A percentile compares a stretch with the other conserved stretches of the same genome.
These are phyloP conservation scores for Trichomycterus rosablanca DNA, from an alignment of 2,113 vertebrate genomes.

Conservation along the genomic window DNA sequence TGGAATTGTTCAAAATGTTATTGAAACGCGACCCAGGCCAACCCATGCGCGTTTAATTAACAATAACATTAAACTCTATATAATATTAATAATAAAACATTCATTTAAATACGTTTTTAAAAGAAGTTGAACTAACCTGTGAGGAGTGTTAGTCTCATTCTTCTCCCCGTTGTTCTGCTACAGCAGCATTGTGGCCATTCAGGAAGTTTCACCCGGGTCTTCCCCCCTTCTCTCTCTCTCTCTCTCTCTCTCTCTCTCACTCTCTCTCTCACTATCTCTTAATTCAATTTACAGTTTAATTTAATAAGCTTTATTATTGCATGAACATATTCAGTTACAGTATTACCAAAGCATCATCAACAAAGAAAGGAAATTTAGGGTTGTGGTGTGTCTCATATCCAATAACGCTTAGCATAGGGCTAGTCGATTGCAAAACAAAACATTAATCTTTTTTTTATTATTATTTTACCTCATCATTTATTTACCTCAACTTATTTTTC, in stretches of 20 bases:
- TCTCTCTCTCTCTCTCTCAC: background rate
- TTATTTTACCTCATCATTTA: no score
- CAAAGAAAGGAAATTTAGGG: no score
- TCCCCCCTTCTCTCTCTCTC: slow-evolving; percentile 2
- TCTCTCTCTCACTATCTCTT: slow-evolving; percentile 1
- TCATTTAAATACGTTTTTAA: background rate
- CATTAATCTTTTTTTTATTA: no score
- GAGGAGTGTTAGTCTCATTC: slow-evolving; percentile 13
- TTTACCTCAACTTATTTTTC: no score
- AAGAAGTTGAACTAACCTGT: slow-evolving; percentile 11
- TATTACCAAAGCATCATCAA: no score
- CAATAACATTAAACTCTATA: no score
- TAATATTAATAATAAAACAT: no score
- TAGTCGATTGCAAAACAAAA: no score
- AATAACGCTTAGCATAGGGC: no score
- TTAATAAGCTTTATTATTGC: background rate
- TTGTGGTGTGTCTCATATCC: no score
- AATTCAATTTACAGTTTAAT: background rate
- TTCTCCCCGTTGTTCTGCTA: slow-evolving; percentile 7
- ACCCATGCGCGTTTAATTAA: background rate
- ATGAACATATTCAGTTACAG: no score
- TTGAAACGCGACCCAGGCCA: no score
- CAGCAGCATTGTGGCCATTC: slow-evolving; percentile 20
- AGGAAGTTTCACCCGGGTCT: slow-evolving; percentile 27
- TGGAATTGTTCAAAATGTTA: background rate